A percentile compares a stretch with the other conserved stretches of the same genome.
These are phyloP conservation scores for Bombus impatiens DNA, from an alignment of 1,140 invertebrate genomes.

Conservation along the genomic window DNA sequence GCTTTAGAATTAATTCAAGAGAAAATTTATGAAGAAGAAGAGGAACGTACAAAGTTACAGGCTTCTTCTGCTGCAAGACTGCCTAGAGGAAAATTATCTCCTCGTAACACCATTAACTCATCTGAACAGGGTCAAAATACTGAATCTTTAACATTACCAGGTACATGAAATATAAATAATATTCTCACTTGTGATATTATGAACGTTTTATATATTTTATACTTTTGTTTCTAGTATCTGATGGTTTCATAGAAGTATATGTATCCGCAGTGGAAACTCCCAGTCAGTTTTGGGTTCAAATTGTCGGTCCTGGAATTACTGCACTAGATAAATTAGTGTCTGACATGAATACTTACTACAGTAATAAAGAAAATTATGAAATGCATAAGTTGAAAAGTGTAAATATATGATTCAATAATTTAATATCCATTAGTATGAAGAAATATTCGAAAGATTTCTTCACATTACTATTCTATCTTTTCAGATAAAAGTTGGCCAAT, in stretches of 20 bases:
- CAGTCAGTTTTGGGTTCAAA: constrained; percentile 92
- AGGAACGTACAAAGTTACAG: constrained; percentile 78
- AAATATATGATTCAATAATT: constrained; percentile 45
- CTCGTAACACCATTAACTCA: constrained; percentile 16
- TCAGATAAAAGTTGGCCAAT: constrained; percentile 86
- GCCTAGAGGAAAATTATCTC: constrained; percentile 77
- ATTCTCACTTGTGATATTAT: constrained; percentile 30
- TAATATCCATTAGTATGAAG: not conserved
- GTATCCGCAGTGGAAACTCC: constrained; percentile 91
- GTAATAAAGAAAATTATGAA: constrained; percentile 84
- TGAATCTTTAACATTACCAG: constrained; percentile 31
- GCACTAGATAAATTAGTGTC: constrained; percentile 89
- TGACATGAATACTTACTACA: constrained; percentile 91
- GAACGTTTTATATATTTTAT: constrained; percentile 1
- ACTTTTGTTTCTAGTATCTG: constrained; percentile 64
- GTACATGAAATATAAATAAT: constrained; percentile 26
- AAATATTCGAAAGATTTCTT: not conserved
- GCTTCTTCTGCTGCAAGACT: constrained; percentile 78
- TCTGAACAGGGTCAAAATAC: constrained; percentile 1
- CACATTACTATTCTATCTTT: constrained; percentile 52
- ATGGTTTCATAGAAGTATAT: constrained; percentile 89
- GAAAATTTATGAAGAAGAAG: constrained; percentile 83
- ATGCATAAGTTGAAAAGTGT: constrained; percentile 83
- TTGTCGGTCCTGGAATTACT: constrained; percentile 86
- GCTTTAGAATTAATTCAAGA: constrained; percentile 85